These are phyloP conservation scores for Prinia subflava DNA, from an alignment of 2,113 vertebrate species.

Conservation along the genomic window DNA sequence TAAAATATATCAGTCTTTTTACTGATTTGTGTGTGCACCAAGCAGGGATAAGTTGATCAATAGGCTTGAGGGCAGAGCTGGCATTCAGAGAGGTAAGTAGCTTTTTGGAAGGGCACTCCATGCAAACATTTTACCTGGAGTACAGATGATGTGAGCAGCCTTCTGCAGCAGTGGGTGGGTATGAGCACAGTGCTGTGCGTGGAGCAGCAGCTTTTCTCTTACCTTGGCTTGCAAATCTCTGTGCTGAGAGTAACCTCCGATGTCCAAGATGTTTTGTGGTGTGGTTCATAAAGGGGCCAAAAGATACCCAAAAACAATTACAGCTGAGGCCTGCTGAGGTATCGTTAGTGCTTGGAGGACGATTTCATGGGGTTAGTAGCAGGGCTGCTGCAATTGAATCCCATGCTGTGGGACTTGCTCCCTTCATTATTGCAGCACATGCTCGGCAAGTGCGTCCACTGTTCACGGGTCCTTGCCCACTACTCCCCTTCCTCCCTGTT, in stretches of 20 bases:
- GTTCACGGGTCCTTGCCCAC: rapidly evolving
- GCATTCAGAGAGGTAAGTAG: not conserved
- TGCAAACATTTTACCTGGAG: not conserved
- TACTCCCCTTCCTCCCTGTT: not conserved
- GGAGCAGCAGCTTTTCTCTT: not conserved
- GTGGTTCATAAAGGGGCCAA: not conserved
- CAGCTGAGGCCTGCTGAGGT: not conserved
- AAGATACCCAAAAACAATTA: not conserved
- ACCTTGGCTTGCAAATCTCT: not conserved
- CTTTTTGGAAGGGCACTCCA: not conserved
- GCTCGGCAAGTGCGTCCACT: not conserved
- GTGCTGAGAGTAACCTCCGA: not conserved
- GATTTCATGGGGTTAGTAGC: not conserved
- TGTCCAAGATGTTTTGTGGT: not conserved
- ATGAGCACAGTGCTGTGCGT: rapidly evolving
- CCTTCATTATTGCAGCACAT: rapidly evolving
- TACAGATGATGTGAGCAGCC: not conserved
- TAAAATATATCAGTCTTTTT: not conserved
- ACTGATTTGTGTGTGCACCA: not conserved
- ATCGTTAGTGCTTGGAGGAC: not conserved
- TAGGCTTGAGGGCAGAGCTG: not conserved
- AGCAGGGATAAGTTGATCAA: rapidly evolving
- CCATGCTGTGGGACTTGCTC: not conserved
- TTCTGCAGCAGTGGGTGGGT: not conserved
- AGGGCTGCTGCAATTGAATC: not conserved